phyloP scores from a whole-genome alignment of 2,113 vertebrate genomes.

The Anoplopoma fimbria region DNA sequence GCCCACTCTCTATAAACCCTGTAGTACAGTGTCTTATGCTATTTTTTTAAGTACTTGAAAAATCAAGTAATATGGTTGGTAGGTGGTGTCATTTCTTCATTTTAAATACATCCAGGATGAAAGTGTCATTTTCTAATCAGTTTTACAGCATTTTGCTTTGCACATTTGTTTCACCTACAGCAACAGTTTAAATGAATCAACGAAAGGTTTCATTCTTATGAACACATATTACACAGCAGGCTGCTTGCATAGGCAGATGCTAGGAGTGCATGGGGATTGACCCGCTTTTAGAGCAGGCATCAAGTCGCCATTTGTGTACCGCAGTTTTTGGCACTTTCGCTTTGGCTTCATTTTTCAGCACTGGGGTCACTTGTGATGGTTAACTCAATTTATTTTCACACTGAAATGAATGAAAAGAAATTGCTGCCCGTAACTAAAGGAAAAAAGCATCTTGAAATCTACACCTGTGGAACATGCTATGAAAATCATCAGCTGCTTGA shows the following conservation, averaged over 20 bases:
- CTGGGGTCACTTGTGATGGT: too few species aligned
- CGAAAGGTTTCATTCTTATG: neutral
- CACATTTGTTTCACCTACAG: neutral
- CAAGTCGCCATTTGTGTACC: too few species aligned
- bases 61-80: neutral
- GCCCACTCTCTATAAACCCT: neutral
- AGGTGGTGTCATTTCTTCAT: neutral
- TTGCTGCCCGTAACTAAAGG: too few species aligned
- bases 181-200: neutral
- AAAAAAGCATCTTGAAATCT: too few species aligned
- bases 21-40: neutral
- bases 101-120: neutral
- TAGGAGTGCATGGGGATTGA: too few species aligned
- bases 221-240: neutral
- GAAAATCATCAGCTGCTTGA: too few species aligned
- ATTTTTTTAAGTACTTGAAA: neutral
- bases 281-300: too few species aligned
- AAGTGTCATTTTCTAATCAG: neutral
- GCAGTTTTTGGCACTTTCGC: too few species aligned
- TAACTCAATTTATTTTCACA: too few species aligned
- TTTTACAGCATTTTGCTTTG: neutral
- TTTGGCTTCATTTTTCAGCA: too few species aligned
- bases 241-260: neutral
- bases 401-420: too few species aligned
- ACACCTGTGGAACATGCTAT: too few species aligned